Evolutionary conservation across 1,140 invertebrate species (phyloP), one percentile per base, ranked within the genome.

Genomic region (Trypoxylus dichotomus): DNA sequence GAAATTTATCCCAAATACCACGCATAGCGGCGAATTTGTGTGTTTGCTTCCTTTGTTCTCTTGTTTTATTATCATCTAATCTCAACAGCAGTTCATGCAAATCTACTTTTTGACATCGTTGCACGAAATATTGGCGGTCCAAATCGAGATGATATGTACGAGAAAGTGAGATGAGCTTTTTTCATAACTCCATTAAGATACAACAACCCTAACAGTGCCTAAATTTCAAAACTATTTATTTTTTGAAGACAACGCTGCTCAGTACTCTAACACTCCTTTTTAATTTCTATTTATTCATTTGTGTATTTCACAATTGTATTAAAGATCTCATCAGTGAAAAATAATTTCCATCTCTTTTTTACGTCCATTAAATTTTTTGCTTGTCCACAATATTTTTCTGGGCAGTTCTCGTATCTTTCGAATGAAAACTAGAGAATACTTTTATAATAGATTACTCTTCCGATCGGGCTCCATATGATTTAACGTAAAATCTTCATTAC

Each of bases 21-120:
- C n/a, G n/a, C 1, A 21, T 13, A 15, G 32, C 11, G 13, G 74
- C 74, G 25, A 75, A 75, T 43, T 42, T 75, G 24, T 42, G 13
- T 75, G 21, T 19, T 42, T 75, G 5, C 19, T 43, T 75, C 25
- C 74, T 42, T 6, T 43, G 8, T 75, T 42, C 11, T 19, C 42
- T 75, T 19, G 74, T 75, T 25, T 21, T 13, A 21, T 43, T 43
- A n/a, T n/a, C 37, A 47, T 13, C 15, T 47, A 8, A 76, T 42
- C 15, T 58, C 13, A 76, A 76, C n/a, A n/a, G n/a, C n/a, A n/a
- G n/a, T n/a, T n/a, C n/a, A 76, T 54, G 19, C 24, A 76, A 76
- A 76, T 27, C 74, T 19, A 15, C 60, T 76, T 19, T 47, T 24
- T 29, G 21, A 15, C 74, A 60, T 76, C 32, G 74, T 76, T 76